These are phyloP conservation scores for Serinus canaria DNA, from an alignment of 2,113 vertebrate genomes.

Conservation along the genomic window DNA sequence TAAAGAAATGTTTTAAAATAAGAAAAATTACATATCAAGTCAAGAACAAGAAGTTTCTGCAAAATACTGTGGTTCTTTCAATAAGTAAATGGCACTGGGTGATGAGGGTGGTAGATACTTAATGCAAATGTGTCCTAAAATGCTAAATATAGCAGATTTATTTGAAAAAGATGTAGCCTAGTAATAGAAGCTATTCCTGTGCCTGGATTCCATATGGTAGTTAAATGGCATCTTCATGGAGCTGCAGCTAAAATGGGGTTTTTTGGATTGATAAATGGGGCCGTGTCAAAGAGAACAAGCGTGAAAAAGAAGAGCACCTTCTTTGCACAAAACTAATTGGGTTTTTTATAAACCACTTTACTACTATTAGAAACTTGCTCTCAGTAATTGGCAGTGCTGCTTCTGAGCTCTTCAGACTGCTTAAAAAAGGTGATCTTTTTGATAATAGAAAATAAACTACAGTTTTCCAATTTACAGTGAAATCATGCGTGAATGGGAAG, in stretches of 20 bases:
- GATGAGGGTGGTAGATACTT: neutral
- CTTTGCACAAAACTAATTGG: neutral
- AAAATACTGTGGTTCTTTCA: neutral
- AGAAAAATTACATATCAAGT: constrained; percentile 4
- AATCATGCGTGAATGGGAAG: neutral
- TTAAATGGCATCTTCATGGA: neutral
- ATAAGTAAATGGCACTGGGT: neutral
- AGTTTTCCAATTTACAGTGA: neutral
- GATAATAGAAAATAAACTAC: neutral
- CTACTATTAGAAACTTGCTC: neutral
- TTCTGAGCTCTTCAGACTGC: neutral
- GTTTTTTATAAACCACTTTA: neutral
- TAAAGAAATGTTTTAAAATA: constrained; percentile 5
- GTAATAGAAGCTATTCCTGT: neutral
- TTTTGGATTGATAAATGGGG: neutral
- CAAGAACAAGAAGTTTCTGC: neutral
- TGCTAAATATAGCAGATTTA: neutral
- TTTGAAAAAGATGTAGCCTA: constrained; percentile 19
- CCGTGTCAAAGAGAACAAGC: neutral
- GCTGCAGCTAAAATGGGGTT: neutral
- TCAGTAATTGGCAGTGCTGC: neutral
- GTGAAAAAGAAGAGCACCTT: neutral
- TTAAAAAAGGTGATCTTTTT: neutral
- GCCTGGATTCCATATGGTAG: neutral
- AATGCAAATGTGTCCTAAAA: neutral